phyloP scores from a whole-genome alignment of 2,888 invertebrate species.

The Ophraella communa region DNA sequence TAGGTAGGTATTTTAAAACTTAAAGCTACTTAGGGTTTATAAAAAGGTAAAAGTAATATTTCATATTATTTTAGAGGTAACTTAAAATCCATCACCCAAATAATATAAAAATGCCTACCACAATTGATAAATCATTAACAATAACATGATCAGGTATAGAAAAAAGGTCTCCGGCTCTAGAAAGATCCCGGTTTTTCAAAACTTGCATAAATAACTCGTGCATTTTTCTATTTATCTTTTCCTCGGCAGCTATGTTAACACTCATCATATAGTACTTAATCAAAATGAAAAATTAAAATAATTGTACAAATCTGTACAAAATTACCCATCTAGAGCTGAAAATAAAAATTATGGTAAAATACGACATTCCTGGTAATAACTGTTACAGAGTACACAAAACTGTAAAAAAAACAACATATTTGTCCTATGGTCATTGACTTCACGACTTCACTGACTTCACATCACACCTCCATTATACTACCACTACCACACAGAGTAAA shows the following conservation, averaged over 20 bases:
- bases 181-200: constrained; percentile 86
- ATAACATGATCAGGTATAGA: constrained; percentile 86
- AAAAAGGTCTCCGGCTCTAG: constrained; percentile 90
- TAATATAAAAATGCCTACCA: constrained; percentile 65
- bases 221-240: constrained; percentile 66
- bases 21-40: too few species aligned
- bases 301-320: constrained; percentile 1
- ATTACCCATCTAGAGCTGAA: neutral
- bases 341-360: neutral
- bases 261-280: constrained; percentile 38
- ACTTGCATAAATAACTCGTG: constrained; percentile 92
- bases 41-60: too few species aligned
- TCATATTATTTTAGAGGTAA: neutral
- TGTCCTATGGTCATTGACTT: constrained; percentile 41
- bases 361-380: constrained; percentile 23
- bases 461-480: too few species aligned
- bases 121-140: constrained; percentile 82
- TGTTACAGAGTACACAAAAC: constrained; percentile 33
- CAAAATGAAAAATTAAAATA: constrained; percentile 6
- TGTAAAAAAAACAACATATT: constrained; percentile 42
- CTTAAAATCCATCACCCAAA: constrained; percentile 1
- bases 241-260: constrained; percentile 37
- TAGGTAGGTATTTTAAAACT: too few species aligned
- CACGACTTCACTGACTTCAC: too few species aligned
- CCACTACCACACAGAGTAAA: too few species aligned